Conservation (phyloP, 1,140 invertebrate genomes). For the Atopsyche davidsoni region DNA sequence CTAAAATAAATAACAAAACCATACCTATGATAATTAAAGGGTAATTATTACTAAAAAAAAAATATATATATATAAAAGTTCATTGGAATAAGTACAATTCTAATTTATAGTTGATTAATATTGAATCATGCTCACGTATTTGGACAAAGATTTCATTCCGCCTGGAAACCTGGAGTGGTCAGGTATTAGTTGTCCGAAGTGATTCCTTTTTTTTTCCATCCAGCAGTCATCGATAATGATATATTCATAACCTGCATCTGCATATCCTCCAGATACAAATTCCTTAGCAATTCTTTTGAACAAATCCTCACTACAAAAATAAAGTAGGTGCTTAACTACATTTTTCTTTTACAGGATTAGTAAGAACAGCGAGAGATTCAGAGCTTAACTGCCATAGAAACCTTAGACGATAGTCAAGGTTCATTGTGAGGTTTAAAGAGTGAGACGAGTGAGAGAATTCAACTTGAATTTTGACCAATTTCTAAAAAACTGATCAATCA, state of each 20-base stretch:
- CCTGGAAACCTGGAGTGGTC: constrained; percentile 73
- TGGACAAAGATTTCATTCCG: constrained; percentile 73
- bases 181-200: constrained; percentile 59
- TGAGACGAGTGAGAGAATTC: no score
- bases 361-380: no score
- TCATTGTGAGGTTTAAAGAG: no score
- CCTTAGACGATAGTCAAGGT: no score
- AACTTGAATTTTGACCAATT: no score
- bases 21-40: no score
- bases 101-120: neutral
- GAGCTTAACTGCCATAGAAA: no score
- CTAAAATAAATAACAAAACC: constrained; percentile 40
- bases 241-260: constrained; percentile 76
- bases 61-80: no score
- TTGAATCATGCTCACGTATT: constrained; percentile 63
- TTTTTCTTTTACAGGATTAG: no score
- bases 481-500: no score
- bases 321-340: no score
- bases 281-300: constrained; percentile 73
- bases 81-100: neutral
- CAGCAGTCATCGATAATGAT: constrained; percentile 90
- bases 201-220: constrained; percentile 63
- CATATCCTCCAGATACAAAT: constrained; percentile 71
- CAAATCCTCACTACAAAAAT: constrained; percentile 65
- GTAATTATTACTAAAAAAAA: constrained; percentile 5